Evolutionary conservation across 2,113 vertebrate genomes (phyloP), one percentile per base, ranked within the genome.

Genomic region (Dicaeum eximium): DNA sequence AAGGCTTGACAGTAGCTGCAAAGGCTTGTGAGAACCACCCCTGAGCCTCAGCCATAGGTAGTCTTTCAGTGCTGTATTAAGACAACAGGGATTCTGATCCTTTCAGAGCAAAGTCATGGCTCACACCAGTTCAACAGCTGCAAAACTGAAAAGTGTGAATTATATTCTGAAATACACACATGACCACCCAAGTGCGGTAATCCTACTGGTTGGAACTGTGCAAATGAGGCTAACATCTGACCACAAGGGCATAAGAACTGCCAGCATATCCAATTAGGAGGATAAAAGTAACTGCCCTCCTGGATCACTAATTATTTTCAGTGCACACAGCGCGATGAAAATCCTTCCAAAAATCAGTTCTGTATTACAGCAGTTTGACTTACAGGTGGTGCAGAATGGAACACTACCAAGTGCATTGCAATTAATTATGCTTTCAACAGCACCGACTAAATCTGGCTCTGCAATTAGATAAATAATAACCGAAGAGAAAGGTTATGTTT

Each of bases 391-490:
- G 53, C 72, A 65, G 90, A 90, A 72, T 88, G 80, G 86, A 94
- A 94, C 2, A 4, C 86, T 97, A 84, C 83, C 84, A 80, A 96
- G 72, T 79, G 65, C 61, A 35, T 72, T 83, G 51, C 65, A 92
- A 93, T 95, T 97, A 93, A 92, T 96, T 90, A 94, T 90, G 86
- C 92, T 96, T 95, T 96, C 80, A 93, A 94, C 94, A 75, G 77
- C 72, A 88, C 75, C 0, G 5, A 65, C 93, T 94, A 95, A 92
- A 94, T 96, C 84, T 93, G 80, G 75, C 77, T 94, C 53, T 84
- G 88, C 88, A 96, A 93, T 96, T 97, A 96, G 88, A 93, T 80
- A 93, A 93, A 93, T 96, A 93, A 93, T 96, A 92, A 86, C 80
- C 1, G 9, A 95, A 95, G 65, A 60, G 87, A 94, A 96, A 94